Evolutionary conservation across 2,888 invertebrate species (phyloP).

Genomic region (Spodoptera picta): DNA sequence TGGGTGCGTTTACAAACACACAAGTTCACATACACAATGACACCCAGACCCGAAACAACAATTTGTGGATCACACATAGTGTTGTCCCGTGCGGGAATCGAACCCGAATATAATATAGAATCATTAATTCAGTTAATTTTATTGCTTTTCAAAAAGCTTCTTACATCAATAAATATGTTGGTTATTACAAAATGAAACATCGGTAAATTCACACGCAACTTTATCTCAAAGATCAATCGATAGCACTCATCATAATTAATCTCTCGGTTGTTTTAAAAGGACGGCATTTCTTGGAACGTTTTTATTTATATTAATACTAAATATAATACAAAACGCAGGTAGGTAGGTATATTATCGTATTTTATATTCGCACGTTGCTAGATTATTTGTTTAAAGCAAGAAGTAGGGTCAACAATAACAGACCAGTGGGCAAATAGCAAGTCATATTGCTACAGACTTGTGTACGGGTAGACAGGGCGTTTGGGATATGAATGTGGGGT

Average conservation of each 20-base stretch:
- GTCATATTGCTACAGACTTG: constrained; percentile 76
- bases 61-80: no score
- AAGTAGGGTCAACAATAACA: constrained; percentile 75
- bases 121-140: no score
- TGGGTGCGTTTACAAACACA: no score
- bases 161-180: no score
- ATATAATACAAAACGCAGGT: constrained; percentile 49
- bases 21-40: no score
- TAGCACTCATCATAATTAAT: constrained; percentile 27
- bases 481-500: no score
- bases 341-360: constrained; percentile 62
- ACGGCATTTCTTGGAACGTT: constrained; percentile 45
- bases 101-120: no score
- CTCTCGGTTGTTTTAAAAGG: constrained; percentile 25
- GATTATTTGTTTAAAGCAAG: constrained; percentile 78
- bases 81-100: no score
- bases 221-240: constrained; percentile 25
- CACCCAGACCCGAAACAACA: no score
- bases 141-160: no score
- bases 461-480: constrained; percentile 59
- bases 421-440: constrained; percentile 80
- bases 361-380: constrained; percentile 74
- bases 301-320: constrained; percentile 9
- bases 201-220: constrained; percentile 14
- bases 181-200: constrained; percentile 19